Base-by-base conservation (phyloP, 2,888 invertebrate species). In the Rhagium mordax region DNA sequence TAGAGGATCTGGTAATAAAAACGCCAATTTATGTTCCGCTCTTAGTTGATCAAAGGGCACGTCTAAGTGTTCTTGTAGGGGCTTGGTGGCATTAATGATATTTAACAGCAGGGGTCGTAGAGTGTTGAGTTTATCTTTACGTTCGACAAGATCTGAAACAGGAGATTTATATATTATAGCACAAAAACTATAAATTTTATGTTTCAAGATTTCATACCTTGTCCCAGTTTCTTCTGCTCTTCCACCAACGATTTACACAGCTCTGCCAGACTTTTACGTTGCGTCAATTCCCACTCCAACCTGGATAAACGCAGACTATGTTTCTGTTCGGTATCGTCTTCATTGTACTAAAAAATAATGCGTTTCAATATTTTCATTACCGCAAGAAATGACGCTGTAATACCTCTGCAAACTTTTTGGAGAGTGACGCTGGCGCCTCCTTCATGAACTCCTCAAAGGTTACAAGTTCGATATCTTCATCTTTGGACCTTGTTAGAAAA, bases 381-480 rank as follows among this genome's bases (percentile, higher is more conserved):
- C 15, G 33, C 33, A 51, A 15, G 15, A 29, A 21, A 61, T 49
- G 13, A 15, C 6, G 27, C 20, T 16, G 16, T 16, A 67, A 76
- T 81, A 86, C 85, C 27, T 82, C 70, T 74, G 81, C 81, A 72
- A 86, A 88, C 74, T 84, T 84, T 16, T 76, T 77, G 3, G 85
- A 83, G 7, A 85, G 74, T n/a, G 88, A 90, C 79, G 89, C 87
- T 7, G 96, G 95, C 18, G 97, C 96, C 86, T 94, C 91, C 81
- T 90, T 89, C 84, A 94, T 94, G 87, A 98, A 98, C 83, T 96
- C 95, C 71, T 95, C 93, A 64, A 95, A 90, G 0, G 95, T 88
- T 1, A 98, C 94, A 62, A 98, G 89, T 83, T 97, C 95, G 82
- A 98, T 96, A 84, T 94, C 94, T 88, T 98, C 96, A 90, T 98